Base-by-base conservation (phyloP, 2,113 vertebrate species). In the Dasyornis broadbenti region DNA sequence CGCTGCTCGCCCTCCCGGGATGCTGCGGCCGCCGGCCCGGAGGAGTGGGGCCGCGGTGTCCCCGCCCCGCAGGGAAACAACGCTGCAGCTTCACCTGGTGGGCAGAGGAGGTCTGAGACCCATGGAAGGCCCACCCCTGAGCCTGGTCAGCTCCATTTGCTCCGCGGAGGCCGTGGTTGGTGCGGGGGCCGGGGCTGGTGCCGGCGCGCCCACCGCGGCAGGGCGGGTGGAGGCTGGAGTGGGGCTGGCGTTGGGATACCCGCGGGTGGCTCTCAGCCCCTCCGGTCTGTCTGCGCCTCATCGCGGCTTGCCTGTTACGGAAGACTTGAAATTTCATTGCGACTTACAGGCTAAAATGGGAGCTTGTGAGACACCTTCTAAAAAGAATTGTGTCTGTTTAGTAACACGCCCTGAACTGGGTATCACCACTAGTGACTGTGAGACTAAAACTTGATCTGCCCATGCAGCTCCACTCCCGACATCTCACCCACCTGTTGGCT, bases 191-290 rank as follows among this genome's bases (percentile, higher is more conserved):
- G 22, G 3, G 21, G 42, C 24, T 4, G 63, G 75, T 9, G 10
- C 10, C 16, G 26, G 21, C 9, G n/a, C 3, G 0, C n/a, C 24
- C 6, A 11, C 6, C 31, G 22, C 3, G 21, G 42, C 24, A 63
- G 39, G 44, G n/a, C 26, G 2, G 4, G 6, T 1, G 37, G 4
- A 6, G 31, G 3, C 11, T 2, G 45, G 4, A 15, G 5, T 0
- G 33, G 1, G 1, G 23, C 28, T 5, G 21, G 47, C 1, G 0
- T 0, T 10, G 13, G 26, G 27, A 3, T 1, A 4, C 15, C 2
- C 23, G 1, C 1, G 4, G 1, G 27, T 9, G 42, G 42, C 23
- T 16, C 63, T 8, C 7, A 0, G 33, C 35, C 33, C 61, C 66
- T 23, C 35, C 5, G 28, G 17, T 8, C 31, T 44, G 17, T 24